Percentiles rank a stretch among this genome's conserved stretches.
Conservation (phyloP, 2,888 invertebrate genomes). For the Sialis fuliginosa region DNA sequence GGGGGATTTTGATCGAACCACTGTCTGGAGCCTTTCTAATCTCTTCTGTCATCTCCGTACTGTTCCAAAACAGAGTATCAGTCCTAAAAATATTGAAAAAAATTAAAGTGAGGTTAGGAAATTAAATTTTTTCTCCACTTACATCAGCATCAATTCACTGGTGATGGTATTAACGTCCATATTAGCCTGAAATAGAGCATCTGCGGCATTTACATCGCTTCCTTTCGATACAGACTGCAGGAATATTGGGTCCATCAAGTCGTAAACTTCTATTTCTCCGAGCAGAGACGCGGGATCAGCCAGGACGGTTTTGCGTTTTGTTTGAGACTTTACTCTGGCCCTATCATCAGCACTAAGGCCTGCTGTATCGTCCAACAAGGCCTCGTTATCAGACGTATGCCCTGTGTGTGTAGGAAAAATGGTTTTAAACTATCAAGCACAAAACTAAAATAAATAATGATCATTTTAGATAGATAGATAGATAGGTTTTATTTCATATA, state of each 20-base stretch:
- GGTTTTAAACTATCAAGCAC: too few relatives aligned
- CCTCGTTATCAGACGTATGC: background rate
- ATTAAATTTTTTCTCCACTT: conserved; percentile 1
- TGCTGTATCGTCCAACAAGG: background rate
- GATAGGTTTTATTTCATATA: too few relatives aligned
- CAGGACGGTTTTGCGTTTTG: background rate
- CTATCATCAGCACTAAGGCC: background rate
- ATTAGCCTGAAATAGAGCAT: conserved; percentile 38
- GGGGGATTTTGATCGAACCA: conserved; percentile 12
- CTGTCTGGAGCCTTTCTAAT: conserved; percentile 5
- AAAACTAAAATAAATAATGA: too few relatives aligned
- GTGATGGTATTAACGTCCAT: conserved; percentile 31
- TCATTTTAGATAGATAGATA: too few relatives aligned
- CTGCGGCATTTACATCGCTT: conserved; percentile 42
- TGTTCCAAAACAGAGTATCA: conserved; percentile 9
- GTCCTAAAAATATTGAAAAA: conserved; percentile 5
- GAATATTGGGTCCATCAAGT: conserved; percentile 35
- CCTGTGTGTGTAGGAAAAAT: too few relatives aligned
- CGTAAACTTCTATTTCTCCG: background rate
- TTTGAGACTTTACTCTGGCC: background rate
- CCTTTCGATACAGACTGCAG: conserved; percentile 37
- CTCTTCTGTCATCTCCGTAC: background rate
- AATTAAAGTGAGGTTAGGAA: background rate
- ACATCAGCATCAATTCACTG: conserved; percentile 28
- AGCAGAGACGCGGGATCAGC: background rate